Evolutionary conservation across 2,113 vertebrate species (phyloP), one percentile per base, ranked within the genome.

Genomic region (Etheostoma spectabile): DNA sequence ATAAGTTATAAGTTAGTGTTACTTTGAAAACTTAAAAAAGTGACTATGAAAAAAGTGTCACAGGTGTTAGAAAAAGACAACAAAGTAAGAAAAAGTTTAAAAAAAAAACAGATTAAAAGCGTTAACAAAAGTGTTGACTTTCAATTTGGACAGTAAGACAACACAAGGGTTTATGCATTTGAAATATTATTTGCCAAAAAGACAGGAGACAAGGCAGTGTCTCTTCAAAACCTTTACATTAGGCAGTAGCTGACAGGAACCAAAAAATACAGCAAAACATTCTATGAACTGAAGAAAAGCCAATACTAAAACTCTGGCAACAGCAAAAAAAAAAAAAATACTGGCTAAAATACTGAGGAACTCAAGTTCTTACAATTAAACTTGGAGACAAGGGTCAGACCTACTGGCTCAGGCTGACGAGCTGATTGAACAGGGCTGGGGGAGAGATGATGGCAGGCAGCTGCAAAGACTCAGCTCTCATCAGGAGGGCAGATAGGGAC

Each of bases 381-480:
- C 48, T 8, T 42, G 35, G 19, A 56, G n/a, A 52, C 19, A 57
- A 1, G 18, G 22, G 18, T 48, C 52, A 22, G 19, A 49, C 33
- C 0, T 46, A 16, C 38, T 22, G 3, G 42, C 8, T 5, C 18
- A 48, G 27, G 42, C 55, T 49, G 63, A 48, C 21, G 5, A 35
- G 52, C 42, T 48, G 52, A 67, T 7, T 33, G 53, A 48, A 16
- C 19, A 3, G 63, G 21, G 62, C 14, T 22, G 52, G 13, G 13
- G 8, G 19, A 77, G 62, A 1, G 6, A 35, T 48, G 24, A 65
- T 46, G 30, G 51, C 13, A 48, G 52, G 18, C 51, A 76, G 74
- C 74, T 76, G 62, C 73, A 30, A 2, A 46, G 11, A 27, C 18
- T 16, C 33, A 53, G 30, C 57, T 75, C 73, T 42, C 48, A 21